phyloP scores from a whole-genome alignment of 1,140 invertebrate genomes.

The Brachionus angularis region DNA sequence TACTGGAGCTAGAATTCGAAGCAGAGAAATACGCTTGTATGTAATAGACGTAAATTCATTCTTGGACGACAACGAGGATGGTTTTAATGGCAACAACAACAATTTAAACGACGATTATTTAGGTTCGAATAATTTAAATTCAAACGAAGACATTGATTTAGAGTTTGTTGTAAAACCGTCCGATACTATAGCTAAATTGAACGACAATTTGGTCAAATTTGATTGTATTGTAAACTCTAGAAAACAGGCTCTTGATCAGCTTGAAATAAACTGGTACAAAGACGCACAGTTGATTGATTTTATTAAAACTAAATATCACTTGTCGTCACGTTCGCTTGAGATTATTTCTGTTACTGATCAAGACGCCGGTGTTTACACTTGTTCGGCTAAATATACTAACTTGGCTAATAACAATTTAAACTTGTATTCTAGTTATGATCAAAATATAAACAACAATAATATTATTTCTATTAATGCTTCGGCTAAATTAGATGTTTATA shows the following conservation, averaged over 20 bases:
- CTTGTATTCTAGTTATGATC: too few species aligned
- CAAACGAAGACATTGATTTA: background rate
- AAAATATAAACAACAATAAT: too few species aligned
- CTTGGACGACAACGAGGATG: background rate
- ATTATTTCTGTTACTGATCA: conserved; percentile 43
- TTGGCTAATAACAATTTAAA: too few species aligned
- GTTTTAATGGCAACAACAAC: background rate
- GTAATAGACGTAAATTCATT: conserved; percentile 9
- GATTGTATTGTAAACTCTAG: conserved; percentile 41
- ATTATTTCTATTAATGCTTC: conserved; percentile 20
- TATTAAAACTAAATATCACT: conserved; percentile 41
- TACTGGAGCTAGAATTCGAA: conserved; percentile 35
- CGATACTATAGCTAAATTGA: conserved; percentile 27
- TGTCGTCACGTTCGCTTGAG: conserved; percentile 36
- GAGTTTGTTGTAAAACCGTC: conserved; percentile 36
- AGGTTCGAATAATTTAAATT: background rate
- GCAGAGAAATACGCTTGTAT: conserved; percentile 30
- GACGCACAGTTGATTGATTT: conserved; percentile 34
- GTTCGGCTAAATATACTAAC: conserved; percentile 10
- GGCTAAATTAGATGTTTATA: conserved; percentile 34
- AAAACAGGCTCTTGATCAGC: conserved; percentile 25
- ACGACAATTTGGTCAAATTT: conserved; percentile 43
- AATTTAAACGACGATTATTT: background rate
- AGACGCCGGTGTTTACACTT: conserved; percentile 37
- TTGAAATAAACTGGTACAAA: conserved; percentile 44